Evolutionary conservation across 2,113 vertebrate species (phyloP).

Genomic region (Salvelinus alpinus): DNA sequence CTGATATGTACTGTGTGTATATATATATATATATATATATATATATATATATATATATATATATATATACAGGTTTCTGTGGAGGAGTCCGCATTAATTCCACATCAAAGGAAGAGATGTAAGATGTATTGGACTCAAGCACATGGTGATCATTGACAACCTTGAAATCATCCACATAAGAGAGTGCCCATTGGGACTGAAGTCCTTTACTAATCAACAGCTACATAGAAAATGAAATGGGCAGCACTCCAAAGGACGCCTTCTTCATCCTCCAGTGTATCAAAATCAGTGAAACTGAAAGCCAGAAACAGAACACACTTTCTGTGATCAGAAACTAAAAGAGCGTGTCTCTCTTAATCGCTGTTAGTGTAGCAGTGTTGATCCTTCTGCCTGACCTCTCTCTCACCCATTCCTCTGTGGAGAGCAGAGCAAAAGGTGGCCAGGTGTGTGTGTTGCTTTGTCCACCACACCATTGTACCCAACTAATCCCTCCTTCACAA

Average conservation of each 20-base stretch:
- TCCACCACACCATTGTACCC: neutral
- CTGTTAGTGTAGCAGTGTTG: neutral
- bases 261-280: no score
- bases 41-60: no score
- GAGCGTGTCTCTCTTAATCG: neutral
- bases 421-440: neutral
- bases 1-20: neutral
- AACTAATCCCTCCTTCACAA: constrained; percentile 11
- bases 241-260: no score
- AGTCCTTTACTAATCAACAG: no score
- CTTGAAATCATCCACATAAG: neutral
- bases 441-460: neutral
- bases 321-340: no score
- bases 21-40: no score
- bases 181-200: no score
- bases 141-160: neutral
- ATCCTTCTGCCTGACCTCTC: neutral
- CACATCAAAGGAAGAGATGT: neutral
- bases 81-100: neutral
- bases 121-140: neutral
- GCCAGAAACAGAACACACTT: no score
- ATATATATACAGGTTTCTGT: neutral
- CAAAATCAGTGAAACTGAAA: no score
- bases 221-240: no score
- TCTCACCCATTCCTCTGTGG: neutral